These are phyloP conservation scores for Eupithecia exiguata DNA, from an alignment of 2,888 invertebrate genomes.

Conservation along the genomic window DNA sequence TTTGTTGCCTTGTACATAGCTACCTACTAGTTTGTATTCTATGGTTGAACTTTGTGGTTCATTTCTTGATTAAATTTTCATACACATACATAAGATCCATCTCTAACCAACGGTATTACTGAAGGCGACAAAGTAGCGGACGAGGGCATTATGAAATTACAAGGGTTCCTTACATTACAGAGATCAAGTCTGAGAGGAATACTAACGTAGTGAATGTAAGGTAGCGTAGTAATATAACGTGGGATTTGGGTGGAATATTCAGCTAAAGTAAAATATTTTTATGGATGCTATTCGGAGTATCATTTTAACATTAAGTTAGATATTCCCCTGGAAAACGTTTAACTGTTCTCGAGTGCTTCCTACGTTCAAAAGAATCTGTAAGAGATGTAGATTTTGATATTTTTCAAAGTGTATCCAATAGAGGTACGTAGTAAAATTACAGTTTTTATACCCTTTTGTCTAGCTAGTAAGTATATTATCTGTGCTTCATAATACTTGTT, in stretches of 20 bases:
- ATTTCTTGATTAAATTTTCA: constrained; percentile 36
- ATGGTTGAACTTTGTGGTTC: constrained; percentile 18
- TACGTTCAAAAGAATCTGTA: not conserved
- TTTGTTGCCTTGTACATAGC: constrained; percentile 5
- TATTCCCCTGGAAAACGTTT: not conserved
- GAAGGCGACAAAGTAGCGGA: constrained; percentile 31
- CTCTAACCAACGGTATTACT: constrained; percentile 26
- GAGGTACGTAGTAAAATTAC: not conserved
- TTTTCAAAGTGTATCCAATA: not conserved
- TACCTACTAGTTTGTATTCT: constrained; percentile 14
- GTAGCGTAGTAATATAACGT: not conserved
- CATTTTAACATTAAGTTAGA: not conserved
- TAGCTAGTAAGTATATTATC: not conserved
- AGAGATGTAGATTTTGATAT: not conserved
- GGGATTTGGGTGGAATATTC: not conserved
- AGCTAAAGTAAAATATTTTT: not conserved
- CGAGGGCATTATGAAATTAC: constrained; percentile 35
- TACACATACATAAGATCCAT: constrained; percentile 18
- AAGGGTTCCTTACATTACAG: constrained; percentile 30
- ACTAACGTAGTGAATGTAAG: constrained; percentile 11
- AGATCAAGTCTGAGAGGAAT: constrained; percentile 31
- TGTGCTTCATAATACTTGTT: not conserved
- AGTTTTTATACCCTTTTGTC: not conserved
- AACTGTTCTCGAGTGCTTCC: not conserved
- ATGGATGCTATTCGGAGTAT: not conserved